Evolutionary conservation across 2,113 vertebrate species (phyloP).

Genomic region (Caranx ignobilis): DNA sequence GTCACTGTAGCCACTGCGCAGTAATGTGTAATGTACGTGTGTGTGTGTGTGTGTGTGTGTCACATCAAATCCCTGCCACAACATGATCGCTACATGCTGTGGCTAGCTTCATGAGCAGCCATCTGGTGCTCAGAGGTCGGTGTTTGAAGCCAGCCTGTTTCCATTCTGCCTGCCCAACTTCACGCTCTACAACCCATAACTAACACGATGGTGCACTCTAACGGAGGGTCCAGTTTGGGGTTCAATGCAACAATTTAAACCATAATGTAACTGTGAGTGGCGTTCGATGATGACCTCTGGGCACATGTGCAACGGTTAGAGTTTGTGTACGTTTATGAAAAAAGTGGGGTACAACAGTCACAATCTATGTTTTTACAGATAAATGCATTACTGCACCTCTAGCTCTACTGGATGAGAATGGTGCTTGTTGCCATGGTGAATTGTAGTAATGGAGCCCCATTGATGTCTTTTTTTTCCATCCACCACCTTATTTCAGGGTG

Average conservation of each 20-base stretch:
- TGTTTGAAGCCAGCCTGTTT: neutral
- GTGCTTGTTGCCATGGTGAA: no score
- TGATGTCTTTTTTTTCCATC: no score
- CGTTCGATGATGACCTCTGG: no score
- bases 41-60: neutral
- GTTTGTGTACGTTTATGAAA: no score
- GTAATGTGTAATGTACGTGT: neutral
- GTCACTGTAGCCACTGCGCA: no score
- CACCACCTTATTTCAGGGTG: no score
- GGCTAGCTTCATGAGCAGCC: neutral
- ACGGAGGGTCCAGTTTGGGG: no score
- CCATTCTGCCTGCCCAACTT: neutral
- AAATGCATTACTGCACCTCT: neutral
- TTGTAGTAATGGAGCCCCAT: no score
- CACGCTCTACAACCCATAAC: neutral
- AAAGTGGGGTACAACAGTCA: no score
- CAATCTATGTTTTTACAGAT: neutral
- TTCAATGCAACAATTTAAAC: neutral
- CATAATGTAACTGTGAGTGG: neutral
- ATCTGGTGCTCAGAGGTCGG: slow-evolving; percentile 12
- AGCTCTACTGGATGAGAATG: no score
- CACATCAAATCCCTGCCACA: neutral
- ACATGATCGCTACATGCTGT: neutral
- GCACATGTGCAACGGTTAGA: no score
- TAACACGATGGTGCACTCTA: neutral